Base-by-base conservation (phyloP, 2,797 vertebrate genomes). In the Miichthys miiuy region DNA sequence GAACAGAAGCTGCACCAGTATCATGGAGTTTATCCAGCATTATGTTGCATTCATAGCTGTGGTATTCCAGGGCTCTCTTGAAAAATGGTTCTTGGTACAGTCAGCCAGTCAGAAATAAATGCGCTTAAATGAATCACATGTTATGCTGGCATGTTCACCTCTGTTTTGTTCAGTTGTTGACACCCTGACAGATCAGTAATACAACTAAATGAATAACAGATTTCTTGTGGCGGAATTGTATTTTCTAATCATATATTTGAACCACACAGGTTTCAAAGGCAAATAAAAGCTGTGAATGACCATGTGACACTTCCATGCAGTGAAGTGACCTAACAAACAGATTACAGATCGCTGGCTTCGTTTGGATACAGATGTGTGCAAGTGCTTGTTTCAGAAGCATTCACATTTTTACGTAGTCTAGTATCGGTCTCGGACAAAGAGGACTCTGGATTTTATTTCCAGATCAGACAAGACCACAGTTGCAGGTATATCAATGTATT, bases 81-180 rank as follows among this genome's bases (percentile, higher is more conserved):
- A 11, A 48, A 72, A 75, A 21, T 41, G 48, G 54, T 66, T 52
- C 10, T 68, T 60, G 17, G 13, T 58, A 25, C 34, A 57, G 42
- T 56, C 30, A 57, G 42, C 50, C 30, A 58, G 47, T 55, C 38
- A 56, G 21, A 84, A 72, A 77, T n/a, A 9, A 14, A 10, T 14
- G 63, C 68, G 38, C 69, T 72, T 61, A 42, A 42, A 42, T 42
- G 1, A 42, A 13, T 42, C 41, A 34, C 34, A 38, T 38, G 34
- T 38, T 38, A 38, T 9, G 34, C 34, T 38, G 34, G 34, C 34
- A 9, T 38, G 34, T 38, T 38, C 6, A 38, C 8, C 11, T 65
- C 13, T 58, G 58, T 64, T 78, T 60, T 70, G 46, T 63, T 77
- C 18, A 54, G 23, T 38, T 62, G 25, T 54, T 50, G 62, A 44